Base-by-base conservation (phyloP, 2,888 invertebrate genomes). In the Allacma fusca region DNA sequence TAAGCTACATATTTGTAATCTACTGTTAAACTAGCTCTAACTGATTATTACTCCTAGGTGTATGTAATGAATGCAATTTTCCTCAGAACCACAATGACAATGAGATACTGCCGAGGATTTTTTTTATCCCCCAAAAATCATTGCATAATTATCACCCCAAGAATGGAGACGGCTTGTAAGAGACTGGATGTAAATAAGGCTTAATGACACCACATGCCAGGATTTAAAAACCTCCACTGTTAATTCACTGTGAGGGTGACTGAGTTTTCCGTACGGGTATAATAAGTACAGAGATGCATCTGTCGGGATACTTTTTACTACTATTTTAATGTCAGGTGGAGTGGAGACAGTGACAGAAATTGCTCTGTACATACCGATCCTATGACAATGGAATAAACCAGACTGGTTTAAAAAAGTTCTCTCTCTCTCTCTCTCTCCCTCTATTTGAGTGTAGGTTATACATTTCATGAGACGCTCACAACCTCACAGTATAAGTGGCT, bases 141-240 rank as follows among this genome's bases (percentile, higher is more conserved):
- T 50, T 50, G 50, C 50, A n/a, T 50, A 50, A 50, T 50, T 50
- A 50, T 50, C 50, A 50, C 50, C 50, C 50, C 50, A 19, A 50
- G 50, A 50, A 50, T 50, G 16, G 16, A n/a, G 50, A 2, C 50
- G n/a, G n/a, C 19, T 50, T 5, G 2, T 2, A 50, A 50, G 50
- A 19, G 19, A 2, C 16, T 13, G 2, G 9, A 50, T 50, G 50
- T 50, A 50, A 50, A 50, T 50, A 50, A 19, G 50, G 50, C 50
- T 50, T 50, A 50, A 50, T 50, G 50, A 50, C 50, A 50, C 50
- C 50, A 50, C 50, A 50, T 50, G 50, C 50, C 16, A 50, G 50
- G 50, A 50, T 50, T 50, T 50, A 50, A 50, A 50, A 50, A 50
- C 50, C 50, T 50, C 29, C 16, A 65, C 26, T 65, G 19, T 28